Conservation (phyloP, 2,113 vertebrate genomes). For the Electrona antarctica region DNA sequence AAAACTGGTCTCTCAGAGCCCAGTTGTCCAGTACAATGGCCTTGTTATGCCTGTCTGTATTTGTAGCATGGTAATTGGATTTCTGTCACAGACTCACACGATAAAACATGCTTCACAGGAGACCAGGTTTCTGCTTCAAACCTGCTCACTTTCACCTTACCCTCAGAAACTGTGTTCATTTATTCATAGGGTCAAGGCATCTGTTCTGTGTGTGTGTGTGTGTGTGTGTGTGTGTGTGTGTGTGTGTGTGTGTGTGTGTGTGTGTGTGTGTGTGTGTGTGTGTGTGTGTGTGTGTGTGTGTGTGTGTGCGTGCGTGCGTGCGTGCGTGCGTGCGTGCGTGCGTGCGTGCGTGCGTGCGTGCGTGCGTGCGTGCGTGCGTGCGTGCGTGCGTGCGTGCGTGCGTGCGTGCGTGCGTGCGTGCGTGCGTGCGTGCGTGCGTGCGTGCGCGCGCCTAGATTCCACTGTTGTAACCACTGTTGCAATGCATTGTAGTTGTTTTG, state of each 20-base stretch:
- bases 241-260: not conserved
- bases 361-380: not conserved
- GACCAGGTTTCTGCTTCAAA: not conserved
- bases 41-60: conserved; percentile 13
- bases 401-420: too few relatives aligned
- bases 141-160: not conserved
- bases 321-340: too few relatives aligned
- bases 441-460: too few relatives aligned
- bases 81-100: conserved; percentile 24
- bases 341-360: too few relatives aligned
- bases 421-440: too few relatives aligned
- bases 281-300: not conserved
- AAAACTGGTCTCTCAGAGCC: conserved; percentile 12
- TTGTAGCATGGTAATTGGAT: conserved; percentile 28
- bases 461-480: too few relatives aligned
- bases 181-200: not conserved
- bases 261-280: not conserved
- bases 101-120: not conserved
- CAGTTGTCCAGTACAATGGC: conserved; percentile 6
- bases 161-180: not conserved
- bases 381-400: not conserved
- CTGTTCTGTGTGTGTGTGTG: conserved; percentile 2
- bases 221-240: conserved; percentile 3
- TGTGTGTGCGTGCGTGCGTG: too few relatives aligned
- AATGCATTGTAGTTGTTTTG: too few relatives aligned